Conservation (phyloP, 2,888 invertebrate species). For the Pimpla rufipes region DNA sequence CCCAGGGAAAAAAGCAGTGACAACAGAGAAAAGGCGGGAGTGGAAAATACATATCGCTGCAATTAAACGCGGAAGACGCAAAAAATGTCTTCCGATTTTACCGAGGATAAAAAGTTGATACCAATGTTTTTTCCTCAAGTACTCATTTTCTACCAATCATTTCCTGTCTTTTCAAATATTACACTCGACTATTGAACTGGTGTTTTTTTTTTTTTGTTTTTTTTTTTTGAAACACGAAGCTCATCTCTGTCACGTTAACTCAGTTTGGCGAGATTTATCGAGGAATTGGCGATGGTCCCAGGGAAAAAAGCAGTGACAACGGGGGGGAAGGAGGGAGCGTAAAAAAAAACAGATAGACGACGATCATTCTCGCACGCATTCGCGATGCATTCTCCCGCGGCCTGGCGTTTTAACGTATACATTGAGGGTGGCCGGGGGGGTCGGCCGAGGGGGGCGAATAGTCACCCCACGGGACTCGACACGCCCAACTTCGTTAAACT, state of each 20-base stretch:
- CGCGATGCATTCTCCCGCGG: constrained; percentile 53
- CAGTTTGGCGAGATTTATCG: constrained; percentile 34
- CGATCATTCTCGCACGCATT: constrained; percentile 57
- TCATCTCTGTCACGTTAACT: constrained; percentile 29
- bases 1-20: constrained; percentile 26
- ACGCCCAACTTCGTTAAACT: constrained; percentile 82
- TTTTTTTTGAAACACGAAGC: constrained; percentile 5
- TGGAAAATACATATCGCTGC: neutral
- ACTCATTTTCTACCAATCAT: neutral
- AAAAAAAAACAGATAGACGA: constrained; percentile 27
- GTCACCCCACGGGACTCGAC: constrained; percentile 68
- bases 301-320: constrained; percentile 21
- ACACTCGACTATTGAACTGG: neutral
- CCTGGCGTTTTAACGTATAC: constrained; percentile 32
- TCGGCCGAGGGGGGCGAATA: constrained; percentile 54
- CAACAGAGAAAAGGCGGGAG: neutral
- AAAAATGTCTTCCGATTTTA: neutral
- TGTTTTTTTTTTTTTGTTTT: neutral
- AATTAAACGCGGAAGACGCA: too few relatives aligned
- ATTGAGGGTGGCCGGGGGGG: neutral
- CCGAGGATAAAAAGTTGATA: neutral
- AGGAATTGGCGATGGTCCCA: constrained; percentile 13
- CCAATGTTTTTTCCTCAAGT: neutral
- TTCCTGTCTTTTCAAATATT: neutral
- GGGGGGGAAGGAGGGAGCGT: neutral